A percentile compares a stretch with the other conserved stretches of the same genome.
phyloP scores from a whole-genome alignment of 2,113 vertebrate genomes.

The Ciconia stormi region DNA sequence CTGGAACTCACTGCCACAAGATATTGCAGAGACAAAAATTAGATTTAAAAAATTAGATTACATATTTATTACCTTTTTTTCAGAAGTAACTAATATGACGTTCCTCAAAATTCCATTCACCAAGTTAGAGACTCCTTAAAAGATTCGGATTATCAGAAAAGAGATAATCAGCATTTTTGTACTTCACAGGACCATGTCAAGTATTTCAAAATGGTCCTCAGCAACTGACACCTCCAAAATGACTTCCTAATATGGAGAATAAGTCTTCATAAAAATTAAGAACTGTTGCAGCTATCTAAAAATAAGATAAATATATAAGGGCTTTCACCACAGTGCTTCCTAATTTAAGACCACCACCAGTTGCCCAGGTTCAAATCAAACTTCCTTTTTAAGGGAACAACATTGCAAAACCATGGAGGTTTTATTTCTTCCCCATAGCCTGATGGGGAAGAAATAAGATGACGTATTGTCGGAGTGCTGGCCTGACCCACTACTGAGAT shows the following conservation, averaged over 20 bases:
- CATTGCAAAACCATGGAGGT: background rate
- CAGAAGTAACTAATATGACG: background rate
- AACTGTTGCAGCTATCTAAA: background rate
- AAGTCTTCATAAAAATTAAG: background rate
- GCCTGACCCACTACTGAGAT: background rate
- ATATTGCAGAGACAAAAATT: background rate
- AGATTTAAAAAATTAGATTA: background rate
- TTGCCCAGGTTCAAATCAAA: background rate
- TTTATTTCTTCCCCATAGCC: background rate
- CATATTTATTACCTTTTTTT: background rate
- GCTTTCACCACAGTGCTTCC: background rate
- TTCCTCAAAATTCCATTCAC: background rate
- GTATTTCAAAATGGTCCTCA: background rate
- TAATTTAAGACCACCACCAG: background rate
- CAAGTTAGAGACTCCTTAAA: background rate
- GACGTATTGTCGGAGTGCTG: background rate
- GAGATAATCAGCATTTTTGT: background rate
- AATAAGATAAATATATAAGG: background rate
- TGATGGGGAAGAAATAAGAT: background rate
- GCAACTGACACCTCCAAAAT: background rate
- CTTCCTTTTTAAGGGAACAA: background rate
- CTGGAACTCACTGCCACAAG: background rate
- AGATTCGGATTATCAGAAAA: background rate
- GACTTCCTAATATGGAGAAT: background rate
- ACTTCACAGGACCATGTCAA: background rate